Evolutionary conservation across 2,797 vertebrate genomes (phyloP), one percentile per base, ranked within the genome.

Genomic region (Knipowitschia caucasica): DNA sequence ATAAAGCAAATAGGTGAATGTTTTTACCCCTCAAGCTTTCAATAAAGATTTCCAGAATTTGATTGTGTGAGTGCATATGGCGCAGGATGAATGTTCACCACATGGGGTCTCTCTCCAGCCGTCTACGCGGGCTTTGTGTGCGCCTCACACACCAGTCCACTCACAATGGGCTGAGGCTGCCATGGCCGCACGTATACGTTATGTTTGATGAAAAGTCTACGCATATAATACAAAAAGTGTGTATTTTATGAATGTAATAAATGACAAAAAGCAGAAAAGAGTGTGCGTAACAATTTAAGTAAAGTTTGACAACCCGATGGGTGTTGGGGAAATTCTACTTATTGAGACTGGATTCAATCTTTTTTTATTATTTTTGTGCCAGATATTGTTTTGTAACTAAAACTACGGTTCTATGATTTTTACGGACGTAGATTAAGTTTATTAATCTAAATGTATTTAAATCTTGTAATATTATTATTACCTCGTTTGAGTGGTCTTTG

Each of bases 51-150:
- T 31, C 17, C 17, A 30, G 17, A 18, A 3, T 31, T 30, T 12
- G 18, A 12, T 47, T 62, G 62, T 75, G 74, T 53, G 63, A 76
- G 55, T 50, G 58, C 53, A 34, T 47, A 69, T 73, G 75, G 62
- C 83, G 83, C 76, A 82, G 72, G 78, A 84, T 72, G 83, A 82
- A 77, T 86, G 83, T 61, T 90, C 86, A 86, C 91, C 91, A 90
- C 91, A 89, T 89, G 91, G 90, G 89, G 90, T 92, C 90, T 91
- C 91, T 90, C 88, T 90, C 86, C 86, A 86, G 85, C 90, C 59
- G 69, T 62, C 60, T 59, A 74, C 57, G 7, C 63, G 77, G 73
- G 66, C 62, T 78, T 62, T 62, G 27, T 67, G 52, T 56, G 71
- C 59, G 73, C 80, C 79, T 30, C 17, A 70, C 77, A 72, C 56